Evolutionary conservation across 2,888 invertebrate genomes (phyloP), one percentile per base, ranked within the genome.

Genomic region (Eupithecia exiguata): DNA sequence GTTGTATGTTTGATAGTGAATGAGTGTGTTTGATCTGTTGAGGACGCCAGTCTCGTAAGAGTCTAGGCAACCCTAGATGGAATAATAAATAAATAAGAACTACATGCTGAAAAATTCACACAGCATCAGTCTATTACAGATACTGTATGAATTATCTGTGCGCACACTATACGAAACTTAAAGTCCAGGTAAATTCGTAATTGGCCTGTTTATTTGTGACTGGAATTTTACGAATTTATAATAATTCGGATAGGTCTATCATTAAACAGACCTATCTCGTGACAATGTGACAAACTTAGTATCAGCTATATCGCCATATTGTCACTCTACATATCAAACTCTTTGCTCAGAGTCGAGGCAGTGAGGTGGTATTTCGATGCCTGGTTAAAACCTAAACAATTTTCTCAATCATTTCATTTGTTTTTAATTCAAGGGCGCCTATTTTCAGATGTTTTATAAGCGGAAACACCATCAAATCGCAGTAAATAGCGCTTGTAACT

Each of bases 401-500:
- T 30, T 30, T 18, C 62, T 35, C 18, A 25, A 1, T 25, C 25
- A 21, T 21, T 53, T 25, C 25, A 21, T 21, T 53, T 53, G 49
- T 53, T 53, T 58, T 25, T 16, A 9, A 9, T 67, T 46, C 67
- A 67, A 67, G 67, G 67, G 6, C 25, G 9, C 12, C 53, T 53
- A 66, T 25, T 25, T 61, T 18, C 18, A 62, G 18, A 18, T 30
- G 62, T 62, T 35, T 35, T 21, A 9, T 35, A 4, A 62, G 35
- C 62, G 35, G 35, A 38, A 74, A 46, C 63, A 61, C 40, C 58
- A 65, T 74, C 30, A 65, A 71, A 74, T 58, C 21, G 43, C 46
- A 14, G 46, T 69, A 71, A 69, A 71, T 66, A 21, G 16, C 40
- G 49, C 4, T 40, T 71, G 53, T 70, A 68, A 62, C 49, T 53